Conservation (phyloP, 2,113 vertebrate species). For the Camelus dromedarius region DNA sequence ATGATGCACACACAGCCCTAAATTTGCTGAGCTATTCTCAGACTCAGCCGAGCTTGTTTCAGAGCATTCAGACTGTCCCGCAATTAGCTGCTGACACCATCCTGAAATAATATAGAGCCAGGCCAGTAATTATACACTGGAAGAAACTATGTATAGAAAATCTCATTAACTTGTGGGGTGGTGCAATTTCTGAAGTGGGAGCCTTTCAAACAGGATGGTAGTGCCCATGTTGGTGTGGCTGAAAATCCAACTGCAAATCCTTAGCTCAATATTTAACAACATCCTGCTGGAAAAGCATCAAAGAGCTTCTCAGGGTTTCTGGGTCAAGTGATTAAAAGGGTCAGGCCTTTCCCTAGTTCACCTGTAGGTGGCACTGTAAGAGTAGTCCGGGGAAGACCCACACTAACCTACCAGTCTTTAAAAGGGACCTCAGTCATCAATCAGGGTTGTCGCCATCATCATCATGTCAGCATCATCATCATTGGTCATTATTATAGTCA, state of each 20-base stretch:
- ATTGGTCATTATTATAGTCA: not conserved
- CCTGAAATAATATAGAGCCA: constrained; percentile 78
- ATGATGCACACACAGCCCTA: constrained; percentile 55
- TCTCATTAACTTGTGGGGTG: constrained; percentile 67
- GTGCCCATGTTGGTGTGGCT: not conserved
- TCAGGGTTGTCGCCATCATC: fast-evolving
- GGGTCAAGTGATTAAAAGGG: not conserved
- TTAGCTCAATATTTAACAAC: not conserved
- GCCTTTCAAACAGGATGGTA: not conserved
- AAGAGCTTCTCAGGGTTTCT: not conserved
- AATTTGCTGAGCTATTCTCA: constrained; percentile 74
- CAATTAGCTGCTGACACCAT: constrained; percentile 80
- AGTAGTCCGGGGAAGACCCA: not conserved
- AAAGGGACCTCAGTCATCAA: not conserved
- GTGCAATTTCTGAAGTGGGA: constrained; percentile 38
- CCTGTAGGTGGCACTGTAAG: constrained; percentile 60
- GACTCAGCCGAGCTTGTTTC: constrained; percentile 66
- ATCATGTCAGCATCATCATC: not conserved
- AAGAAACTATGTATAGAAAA: constrained; percentile 76
- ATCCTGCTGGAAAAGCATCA: not conserved
- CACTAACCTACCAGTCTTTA: not conserved
- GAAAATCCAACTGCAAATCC: constrained; percentile 5
- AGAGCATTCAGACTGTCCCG: constrained; percentile 78
- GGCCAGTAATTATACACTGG: constrained; percentile 78
- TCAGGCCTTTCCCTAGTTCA: not conserved